These are phyloP conservation scores for Cremastinae sp. DNA, from an alignment of 2,888 invertebrate genomes.

Conservation along the genomic window DNA sequence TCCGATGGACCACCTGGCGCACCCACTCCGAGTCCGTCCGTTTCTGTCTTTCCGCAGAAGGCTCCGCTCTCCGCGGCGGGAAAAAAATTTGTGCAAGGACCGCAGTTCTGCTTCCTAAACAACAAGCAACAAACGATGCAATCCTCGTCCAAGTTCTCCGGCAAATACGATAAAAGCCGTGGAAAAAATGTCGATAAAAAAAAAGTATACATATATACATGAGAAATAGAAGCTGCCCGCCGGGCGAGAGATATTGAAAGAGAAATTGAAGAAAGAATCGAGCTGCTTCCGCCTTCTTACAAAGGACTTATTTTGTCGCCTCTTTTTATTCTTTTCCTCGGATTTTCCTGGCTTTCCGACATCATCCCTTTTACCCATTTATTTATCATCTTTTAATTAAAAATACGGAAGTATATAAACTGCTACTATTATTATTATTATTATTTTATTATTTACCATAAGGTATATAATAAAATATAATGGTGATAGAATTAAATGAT, in stretches of 20 bases:
- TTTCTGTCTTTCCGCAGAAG: too few relatives aligned
- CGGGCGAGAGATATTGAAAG: constrained; percentile 40
- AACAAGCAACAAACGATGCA: constrained; percentile 51
- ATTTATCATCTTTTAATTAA: constrained; percentile 5
- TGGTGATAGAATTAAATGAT: too few relatives aligned
- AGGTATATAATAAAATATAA: too few relatives aligned
- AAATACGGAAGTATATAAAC: too few relatives aligned
- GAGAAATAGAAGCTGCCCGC: too few relatives aligned
- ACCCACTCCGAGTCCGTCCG: constrained; percentile 21
- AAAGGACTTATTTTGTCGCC: constrained; percentile 40
- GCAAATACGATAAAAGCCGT: constrained; percentile 39
- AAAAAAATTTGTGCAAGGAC: constrained; percentile 45
- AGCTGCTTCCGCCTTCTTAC: constrained; percentile 12
- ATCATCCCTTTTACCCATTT: background rate
- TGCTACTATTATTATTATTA: too few relatives aligned
- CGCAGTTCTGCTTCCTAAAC: constrained; percentile 36
- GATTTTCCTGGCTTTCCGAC: background rate
- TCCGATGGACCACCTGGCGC: constrained; percentile 60
- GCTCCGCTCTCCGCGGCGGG: constrained; percentile 1
- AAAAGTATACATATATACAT: too few relatives aligned
- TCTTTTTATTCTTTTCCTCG: background rate
- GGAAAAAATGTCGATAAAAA: background rate
- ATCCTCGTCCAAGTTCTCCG: constrained; percentile 27
- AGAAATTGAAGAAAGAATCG: constrained; percentile 58
- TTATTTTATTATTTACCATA: too few relatives aligned